Conservation (phyloP, 2,113 vertebrate species). For the Otis tarda region DNA sequence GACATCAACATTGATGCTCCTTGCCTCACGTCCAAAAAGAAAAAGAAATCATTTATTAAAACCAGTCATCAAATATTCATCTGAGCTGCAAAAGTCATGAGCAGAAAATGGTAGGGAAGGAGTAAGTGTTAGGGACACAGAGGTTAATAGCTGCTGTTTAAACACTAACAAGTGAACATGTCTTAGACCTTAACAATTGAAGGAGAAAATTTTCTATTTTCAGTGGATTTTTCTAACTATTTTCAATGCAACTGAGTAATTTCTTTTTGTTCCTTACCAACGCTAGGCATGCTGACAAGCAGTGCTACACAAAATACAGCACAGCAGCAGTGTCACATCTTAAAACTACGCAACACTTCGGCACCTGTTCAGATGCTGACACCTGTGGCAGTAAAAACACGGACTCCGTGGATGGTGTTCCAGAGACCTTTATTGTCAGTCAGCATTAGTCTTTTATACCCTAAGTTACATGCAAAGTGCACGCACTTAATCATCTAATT, state of each 20-base stretch:
- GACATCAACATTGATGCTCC: neutral
- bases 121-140: neutral
- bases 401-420: no score
- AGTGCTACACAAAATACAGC: neutral
- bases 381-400: neutral
- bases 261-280: neutral
- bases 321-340: neutral
- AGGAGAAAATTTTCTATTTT: conserved; percentile 2
- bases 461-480: no score
- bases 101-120: neutral
- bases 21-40: conserved; percentile 31
- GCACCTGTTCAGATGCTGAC: neutral
- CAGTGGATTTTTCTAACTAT: neutral
- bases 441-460: no score
- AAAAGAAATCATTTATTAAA: conserved; percentile 38
- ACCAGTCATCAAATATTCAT: conserved; percentile 20
- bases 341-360: neutral
- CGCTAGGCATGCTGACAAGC: neutral
- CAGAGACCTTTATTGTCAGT: no score
- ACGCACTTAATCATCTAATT: no score
- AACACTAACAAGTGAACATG: conserved; percentile 12
- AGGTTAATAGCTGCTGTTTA: conserved; percentile 47
- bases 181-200: conserved; percentile 8
- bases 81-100: neutral
- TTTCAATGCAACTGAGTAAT: neutral